A percentile compares a stretch with the other conserved stretches of the same genome.
Conservation (phyloP, 2,888 invertebrate species). For the Arctia plantaginis region DNA sequence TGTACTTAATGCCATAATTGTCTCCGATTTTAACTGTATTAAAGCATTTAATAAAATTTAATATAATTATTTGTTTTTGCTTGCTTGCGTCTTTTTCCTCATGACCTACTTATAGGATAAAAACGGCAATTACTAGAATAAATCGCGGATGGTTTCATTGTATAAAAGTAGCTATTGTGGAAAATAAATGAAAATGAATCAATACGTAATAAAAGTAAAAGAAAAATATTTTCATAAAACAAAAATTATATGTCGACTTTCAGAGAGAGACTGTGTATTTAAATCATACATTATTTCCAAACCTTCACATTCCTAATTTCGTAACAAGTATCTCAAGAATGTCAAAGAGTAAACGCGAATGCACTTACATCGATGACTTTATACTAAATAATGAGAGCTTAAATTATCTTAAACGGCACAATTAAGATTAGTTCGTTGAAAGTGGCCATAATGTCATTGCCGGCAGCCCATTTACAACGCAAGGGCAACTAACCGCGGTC, state of each 20-base stretch:
- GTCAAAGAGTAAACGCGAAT: constrained; percentile 44
- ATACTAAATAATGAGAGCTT: constrained; percentile 60
- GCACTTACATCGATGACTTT: constrained; percentile 63
- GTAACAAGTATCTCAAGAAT: constrained; percentile 34
- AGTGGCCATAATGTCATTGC: constrained; percentile 68
- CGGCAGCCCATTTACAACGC: constrained; percentile 65
- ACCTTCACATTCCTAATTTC: constrained; percentile 27
- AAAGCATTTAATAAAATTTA: constrained; percentile 9
- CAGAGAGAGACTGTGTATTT: not conserved
- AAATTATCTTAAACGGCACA: constrained; percentile 71
- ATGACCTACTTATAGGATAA: not conserved
- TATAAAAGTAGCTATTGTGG: not conserved
- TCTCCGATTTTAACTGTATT: constrained; percentile 22
- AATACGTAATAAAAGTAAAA: not conserved
- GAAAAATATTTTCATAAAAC: not conserved
- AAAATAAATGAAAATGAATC: not conserved
- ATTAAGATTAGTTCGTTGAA: constrained; percentile 71
- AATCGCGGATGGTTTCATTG: not conserved
- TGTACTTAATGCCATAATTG: constrained; percentile 31
- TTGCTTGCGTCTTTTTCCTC: too few species aligned
- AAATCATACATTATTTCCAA: constrained; percentile 16
- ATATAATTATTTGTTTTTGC: too few species aligned
- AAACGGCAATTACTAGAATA: not conserved
- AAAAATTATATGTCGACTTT: not conserved
- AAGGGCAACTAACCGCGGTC: constrained; percentile 52